A percentile compares a stretch with the other conserved stretches of the same genome.
These are phyloP conservation scores for Aphaenogaster floridana DNA, from an alignment of 1,140 invertebrate genomes.

Conservation along the genomic window DNA sequence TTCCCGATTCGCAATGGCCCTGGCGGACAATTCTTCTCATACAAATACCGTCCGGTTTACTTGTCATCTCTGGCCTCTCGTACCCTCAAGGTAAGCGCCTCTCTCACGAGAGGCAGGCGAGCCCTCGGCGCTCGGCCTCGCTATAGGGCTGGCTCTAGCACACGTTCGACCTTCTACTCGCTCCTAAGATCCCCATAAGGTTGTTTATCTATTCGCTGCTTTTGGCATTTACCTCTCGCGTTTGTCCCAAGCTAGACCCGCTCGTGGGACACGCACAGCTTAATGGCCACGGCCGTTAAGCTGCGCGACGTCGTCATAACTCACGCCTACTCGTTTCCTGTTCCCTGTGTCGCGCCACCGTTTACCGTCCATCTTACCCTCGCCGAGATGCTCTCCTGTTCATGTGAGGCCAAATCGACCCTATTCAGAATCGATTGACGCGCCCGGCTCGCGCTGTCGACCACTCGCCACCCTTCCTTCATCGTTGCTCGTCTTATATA, in stretches of 20 bases:
- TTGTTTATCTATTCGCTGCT: slow-evolving; percentile 79
- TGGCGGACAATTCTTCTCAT: neutral
- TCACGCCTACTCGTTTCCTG: slow-evolving; percentile 70
- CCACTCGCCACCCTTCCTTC: neutral
- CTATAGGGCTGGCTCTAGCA: slow-evolving; percentile 52
- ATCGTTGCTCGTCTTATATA: slow-evolving; percentile 39
- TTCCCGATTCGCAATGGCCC: neutral
- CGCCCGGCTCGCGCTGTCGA: too few species aligned
- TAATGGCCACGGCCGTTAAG: neutral
- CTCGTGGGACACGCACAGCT: slow-evolving; percentile 4
- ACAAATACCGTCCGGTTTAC: neutral
- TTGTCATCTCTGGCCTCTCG: neutral
- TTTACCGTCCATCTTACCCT: slow-evolving; percentile 6
- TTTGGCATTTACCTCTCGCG: slow-evolving; percentile 65
- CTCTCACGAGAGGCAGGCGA: neutral
- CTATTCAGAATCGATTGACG: too few species aligned
- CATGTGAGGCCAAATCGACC: slow-evolving; percentile 76
- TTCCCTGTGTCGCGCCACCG: slow-evolving; percentile 58
- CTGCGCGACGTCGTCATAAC: slow-evolving; percentile 55
- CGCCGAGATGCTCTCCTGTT: slow-evolving; percentile 75
- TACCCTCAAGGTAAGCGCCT: neutral
- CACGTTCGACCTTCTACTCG: slow-evolving; percentile 72
- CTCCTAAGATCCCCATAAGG: slow-evolving; percentile 75
- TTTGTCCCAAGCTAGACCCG: slow-evolving; percentile 52
- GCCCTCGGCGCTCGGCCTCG: slow-evolving; percentile 37